Conservation (phyloP, 1,140 invertebrate species). For the Atopsyche davidsoni region DNA sequence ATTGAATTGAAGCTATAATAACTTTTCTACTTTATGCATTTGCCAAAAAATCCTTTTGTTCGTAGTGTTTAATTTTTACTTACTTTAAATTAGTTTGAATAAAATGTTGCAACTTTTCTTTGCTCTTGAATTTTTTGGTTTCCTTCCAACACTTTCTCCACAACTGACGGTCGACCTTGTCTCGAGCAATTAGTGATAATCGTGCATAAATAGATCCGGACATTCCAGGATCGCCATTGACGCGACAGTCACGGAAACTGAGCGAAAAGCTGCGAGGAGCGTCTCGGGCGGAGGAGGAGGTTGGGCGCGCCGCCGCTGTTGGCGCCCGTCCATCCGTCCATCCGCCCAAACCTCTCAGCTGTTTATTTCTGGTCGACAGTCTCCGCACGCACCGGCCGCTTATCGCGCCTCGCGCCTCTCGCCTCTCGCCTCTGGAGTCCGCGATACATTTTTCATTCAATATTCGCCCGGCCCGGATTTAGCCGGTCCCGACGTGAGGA, state of each 20-base stretch:
- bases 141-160: background rate
- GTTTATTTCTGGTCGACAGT: conserved; percentile 29
- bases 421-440: conserved; percentile 2
- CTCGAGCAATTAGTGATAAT: background rate
- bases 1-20: too few relatives aligned
- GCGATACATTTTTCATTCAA: conserved; percentile 12
- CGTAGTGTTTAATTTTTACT: too few relatives aligned
- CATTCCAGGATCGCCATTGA: background rate
- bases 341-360: conserved; percentile 25
- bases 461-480: conserved; percentile 9
- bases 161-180: background rate
- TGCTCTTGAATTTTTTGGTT: background rate
- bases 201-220: background rate
- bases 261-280: too few relatives aligned
- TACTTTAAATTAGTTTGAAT: too few relatives aligned
- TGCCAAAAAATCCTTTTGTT: too few relatives aligned
- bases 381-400: conserved; percentile 16
- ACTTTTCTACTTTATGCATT: too few relatives aligned
- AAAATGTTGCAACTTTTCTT: too few relatives aligned
- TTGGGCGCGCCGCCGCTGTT: conserved; percentile 18
- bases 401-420: conserved; percentile 6
- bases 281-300: conserved; percentile 5
- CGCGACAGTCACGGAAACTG: too few relatives aligned
- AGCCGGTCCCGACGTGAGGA: background rate
- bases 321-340: conserved; percentile 29